phyloP scores from a whole-genome alignment of 2,113 vertebrate species.

The Maccullochella peelii region DNA sequence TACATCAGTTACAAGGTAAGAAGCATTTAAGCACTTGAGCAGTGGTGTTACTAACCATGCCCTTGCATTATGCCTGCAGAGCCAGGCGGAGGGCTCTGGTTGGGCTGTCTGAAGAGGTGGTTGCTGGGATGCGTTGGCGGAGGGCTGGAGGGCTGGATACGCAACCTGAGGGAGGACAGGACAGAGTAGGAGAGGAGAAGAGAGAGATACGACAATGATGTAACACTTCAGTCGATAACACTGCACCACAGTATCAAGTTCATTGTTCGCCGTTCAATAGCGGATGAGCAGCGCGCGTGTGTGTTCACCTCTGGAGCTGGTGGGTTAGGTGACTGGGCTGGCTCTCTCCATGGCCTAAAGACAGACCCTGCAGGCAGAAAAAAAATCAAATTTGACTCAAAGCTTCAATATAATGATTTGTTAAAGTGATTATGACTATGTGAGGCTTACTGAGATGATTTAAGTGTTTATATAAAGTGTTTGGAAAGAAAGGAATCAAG shows the following conservation, averaged over 20 bases:
- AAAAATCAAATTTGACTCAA: not conserved
- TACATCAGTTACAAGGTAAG: not conserved
- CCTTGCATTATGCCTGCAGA: constrained; percentile 90
- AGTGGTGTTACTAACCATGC: constrained; percentile 86
- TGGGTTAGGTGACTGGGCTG: constrained; percentile 98
- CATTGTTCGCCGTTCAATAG: constrained; percentile 49
- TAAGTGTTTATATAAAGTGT: not conserved
- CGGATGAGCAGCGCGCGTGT: constrained; percentile 44
- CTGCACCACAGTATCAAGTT: constrained; percentile 61
- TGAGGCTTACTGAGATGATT: not conserved
- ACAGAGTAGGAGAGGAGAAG: constrained; percentile 50
- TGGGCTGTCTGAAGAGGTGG: constrained; percentile 95
- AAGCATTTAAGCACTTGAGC: not conserved
- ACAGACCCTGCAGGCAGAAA: constrained; percentile 86
- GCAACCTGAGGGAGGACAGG: constrained; percentile 88
- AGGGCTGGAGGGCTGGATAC: constrained; percentile 97
- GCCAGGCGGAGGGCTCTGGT: constrained; percentile 93
- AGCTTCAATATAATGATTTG: not conserved
- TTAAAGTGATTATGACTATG: not conserved
- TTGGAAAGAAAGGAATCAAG: not conserved
- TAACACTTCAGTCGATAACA: constrained; percentile 67
- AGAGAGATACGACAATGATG: constrained; percentile 53
- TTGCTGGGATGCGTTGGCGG: constrained; percentile 97
- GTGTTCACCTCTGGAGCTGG: constrained; percentile 96
- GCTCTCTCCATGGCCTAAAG: constrained; percentile 92